Evolutionary conservation across 2,113 vertebrate species (phyloP).

Genomic region (Engystomops pustulosus): DNA sequence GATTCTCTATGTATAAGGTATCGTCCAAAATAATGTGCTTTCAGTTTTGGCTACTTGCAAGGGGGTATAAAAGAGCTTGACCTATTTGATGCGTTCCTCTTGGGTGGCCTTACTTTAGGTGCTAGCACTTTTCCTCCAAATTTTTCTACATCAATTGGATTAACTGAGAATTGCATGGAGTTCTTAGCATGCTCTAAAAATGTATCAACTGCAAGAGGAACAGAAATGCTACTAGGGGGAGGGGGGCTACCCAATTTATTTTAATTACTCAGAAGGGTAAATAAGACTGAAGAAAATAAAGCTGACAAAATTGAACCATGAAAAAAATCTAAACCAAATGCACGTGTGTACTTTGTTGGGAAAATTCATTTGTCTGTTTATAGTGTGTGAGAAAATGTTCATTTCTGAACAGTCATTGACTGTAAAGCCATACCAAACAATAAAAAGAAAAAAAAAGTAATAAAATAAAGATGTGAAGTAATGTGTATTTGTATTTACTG

Average conservation of each 20-base stretch:
- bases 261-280: neutral
- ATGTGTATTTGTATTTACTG: neutral
- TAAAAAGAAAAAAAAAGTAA: conserved; percentile 54
- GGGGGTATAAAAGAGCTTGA: conserved; percentile 13
- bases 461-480: conserved; percentile 51
- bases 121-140: conserved; percentile 2
- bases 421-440: conserved; percentile 56
- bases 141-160: conserved; percentile 45
- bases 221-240: neutral
- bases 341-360: conserved; percentile 58
- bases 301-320: conserved; percentile 46
- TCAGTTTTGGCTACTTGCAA: conserved; percentile 17
- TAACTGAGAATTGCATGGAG: conserved; percentile 47
- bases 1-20: conserved; percentile 32
- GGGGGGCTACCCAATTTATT: neutral
- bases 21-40: conserved; percentile 4
- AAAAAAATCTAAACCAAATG: conserved; percentile 51
- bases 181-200: conserved; percentile 53
- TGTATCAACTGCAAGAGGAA: conserved; percentile 19
- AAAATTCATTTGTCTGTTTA: conserved; percentile 58
- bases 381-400: conserved; percentile 60
- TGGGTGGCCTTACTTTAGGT: neutral
- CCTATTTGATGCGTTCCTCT: neutral
- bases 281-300: conserved; percentile 22
- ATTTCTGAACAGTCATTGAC: conserved; percentile 53